A percentile compares a stretch with the other conserved stretches of the same genome.
These are phyloP conservation scores for Stichodactyla mertensii DNA, from an alignment of 64 coral and sea anemone species.

Conservation along the genomic window DNA sequence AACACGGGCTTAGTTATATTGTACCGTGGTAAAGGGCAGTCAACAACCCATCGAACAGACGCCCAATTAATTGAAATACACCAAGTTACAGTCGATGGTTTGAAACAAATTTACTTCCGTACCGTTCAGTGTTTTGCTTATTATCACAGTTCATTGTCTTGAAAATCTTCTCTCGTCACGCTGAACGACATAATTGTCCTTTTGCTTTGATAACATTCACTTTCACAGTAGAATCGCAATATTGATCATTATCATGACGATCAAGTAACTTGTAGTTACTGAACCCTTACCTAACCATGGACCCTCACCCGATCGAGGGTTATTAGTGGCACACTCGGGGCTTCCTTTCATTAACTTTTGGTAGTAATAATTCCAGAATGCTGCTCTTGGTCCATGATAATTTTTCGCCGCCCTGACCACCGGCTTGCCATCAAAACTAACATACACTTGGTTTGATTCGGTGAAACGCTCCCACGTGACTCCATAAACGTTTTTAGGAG, in stretches of 20 bases:
- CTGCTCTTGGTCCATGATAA: constrained; percentile 21
- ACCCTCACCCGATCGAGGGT: not conserved
- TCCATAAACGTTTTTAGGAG: not conserved
- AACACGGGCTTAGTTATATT: too few relatives aligned
- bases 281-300: not conserved
- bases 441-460: constrained; percentile 26
- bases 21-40: too few relatives aligned
- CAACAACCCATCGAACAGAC: too few relatives aligned
- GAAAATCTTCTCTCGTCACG: too few relatives aligned
- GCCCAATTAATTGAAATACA: too few relatives aligned
- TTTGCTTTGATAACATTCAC: not conserved
- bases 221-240: not conserved
- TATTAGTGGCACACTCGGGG: not conserved
- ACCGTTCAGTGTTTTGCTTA: too few relatives aligned
- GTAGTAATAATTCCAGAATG: constrained; percentile 80
- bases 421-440: constrained; percentile 14
- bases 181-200: too few relatives aligned
- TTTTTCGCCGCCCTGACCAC: constrained; percentile 11
- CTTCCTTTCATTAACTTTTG: constrained; percentile 15
- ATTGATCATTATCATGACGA: not conserved
- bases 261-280: not conserved
- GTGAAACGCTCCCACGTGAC: constrained; percentile 56
- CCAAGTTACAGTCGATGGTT: too few relatives aligned
- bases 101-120: too few relatives aligned
- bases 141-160: too few relatives aligned